phyloP scores from a whole-genome alignment of 2,113 vertebrate species.

The Anguilla rostrata region DNA sequence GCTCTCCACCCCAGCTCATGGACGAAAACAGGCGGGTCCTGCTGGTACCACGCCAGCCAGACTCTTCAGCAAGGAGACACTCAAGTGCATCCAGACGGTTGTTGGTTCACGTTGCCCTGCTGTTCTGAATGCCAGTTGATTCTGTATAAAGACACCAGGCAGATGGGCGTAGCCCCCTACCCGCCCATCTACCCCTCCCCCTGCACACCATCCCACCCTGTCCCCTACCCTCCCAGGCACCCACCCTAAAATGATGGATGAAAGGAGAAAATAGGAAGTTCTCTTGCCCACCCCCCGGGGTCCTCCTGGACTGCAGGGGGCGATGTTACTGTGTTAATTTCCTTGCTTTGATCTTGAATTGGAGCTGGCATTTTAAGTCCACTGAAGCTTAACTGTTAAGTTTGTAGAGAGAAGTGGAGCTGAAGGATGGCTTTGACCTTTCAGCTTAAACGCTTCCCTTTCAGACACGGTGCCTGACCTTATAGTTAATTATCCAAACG shows the following conservation, averaged over 20 bases:
- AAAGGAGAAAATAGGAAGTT: neutral
- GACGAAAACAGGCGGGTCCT: too few relatives aligned
- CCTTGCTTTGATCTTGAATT: neutral
- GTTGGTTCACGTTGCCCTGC: neutral
- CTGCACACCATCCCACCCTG: too few relatives aligned
- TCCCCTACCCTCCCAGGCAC: too few relatives aligned
- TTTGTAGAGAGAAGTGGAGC: constrained; percentile 34
- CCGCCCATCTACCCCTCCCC: too few relatives aligned
- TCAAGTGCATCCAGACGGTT: neutral
- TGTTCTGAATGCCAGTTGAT: neutral
- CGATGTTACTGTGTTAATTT: neutral
- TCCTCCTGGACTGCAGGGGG: neutral
- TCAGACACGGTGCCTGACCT: constrained; percentile 24
- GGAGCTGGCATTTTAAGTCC: neutral
- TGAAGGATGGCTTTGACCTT: constrained; percentile 59
- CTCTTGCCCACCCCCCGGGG: neutral
- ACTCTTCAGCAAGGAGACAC: too few relatives aligned
- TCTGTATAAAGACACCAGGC: neutral
- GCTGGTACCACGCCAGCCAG: too few relatives aligned
- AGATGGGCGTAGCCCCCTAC: too few relatives aligned
- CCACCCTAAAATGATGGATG: too few relatives aligned
- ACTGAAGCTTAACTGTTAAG: neutral
- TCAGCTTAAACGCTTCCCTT: constrained; percentile 34
- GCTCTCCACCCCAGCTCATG: too few relatives aligned
- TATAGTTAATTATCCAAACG: constrained; percentile 43